Base-by-base conservation (phyloP, 1,140 invertebrate species). In the Drosophila ercepeae region DNA sequence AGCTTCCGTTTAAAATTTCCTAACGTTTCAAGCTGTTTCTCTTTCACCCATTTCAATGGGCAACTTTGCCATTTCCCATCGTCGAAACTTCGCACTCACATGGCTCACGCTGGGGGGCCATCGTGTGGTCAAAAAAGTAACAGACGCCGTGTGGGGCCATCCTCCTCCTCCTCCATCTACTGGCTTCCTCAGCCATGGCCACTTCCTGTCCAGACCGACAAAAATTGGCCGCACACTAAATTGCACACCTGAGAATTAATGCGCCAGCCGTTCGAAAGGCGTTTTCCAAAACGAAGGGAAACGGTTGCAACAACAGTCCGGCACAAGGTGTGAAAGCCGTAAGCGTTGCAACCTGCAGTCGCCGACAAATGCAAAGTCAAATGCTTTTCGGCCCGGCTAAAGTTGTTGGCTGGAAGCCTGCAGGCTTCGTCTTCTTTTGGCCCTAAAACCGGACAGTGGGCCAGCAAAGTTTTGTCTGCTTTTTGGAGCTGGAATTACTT, bases 191-290 rank as follows among this genome's bases (percentile, higher is more conserved):
- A 13, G 9, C 34, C 39, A 42, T 18, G 16, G 8, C 39, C 39
- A 42, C 41, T 53, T 53, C 53, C 58, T 55, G 44, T 53, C 63
- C 51, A 78, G 75, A 78, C 76, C 69, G 64, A 84, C 74, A 75
- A 65, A 86, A 88, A 86, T 88, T 88, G 82, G 82, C 81, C 82
- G 67, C 81, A 86, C 78, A 86, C 77, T 78, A 89, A 89, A 89
- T 89, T 89, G 83, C 82, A 86, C 83, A 78, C 74, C 75, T 78
- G 81, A 77, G 81, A 86, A 78, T 88, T 86, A 86, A 81, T 86
- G 76, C 69, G 73, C 58, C 60, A 64, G 73, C 57, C 81, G 79
- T 69, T 86, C 76, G 81, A 74, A 86, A 77, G 67, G 76, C 65
- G 68, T 82, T 78, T 78, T 73, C 55, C 71, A 34, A 36, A 44